A percentile compares a stretch with the other conserved stretches of the same genome.
Evolutionary conservation across 2,888 invertebrate species (phyloP).

Genomic region (Drosophila histrio): DNA sequence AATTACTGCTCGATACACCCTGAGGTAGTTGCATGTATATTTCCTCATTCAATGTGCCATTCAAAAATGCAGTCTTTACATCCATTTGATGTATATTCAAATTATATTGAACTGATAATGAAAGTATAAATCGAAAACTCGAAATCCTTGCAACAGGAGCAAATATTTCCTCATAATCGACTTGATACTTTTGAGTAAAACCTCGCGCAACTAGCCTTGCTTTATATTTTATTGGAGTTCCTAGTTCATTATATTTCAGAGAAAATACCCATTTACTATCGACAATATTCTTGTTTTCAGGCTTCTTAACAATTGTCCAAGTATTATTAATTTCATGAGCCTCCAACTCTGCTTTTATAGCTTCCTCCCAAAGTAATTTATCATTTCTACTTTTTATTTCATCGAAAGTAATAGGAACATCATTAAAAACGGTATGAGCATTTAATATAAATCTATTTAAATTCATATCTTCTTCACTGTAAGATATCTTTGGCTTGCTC

Average conservation of each 20-base stretch:
- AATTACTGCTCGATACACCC: not conserved
- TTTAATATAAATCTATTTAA: conserved; percentile 9
- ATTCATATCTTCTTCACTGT: conserved; percentile 1
- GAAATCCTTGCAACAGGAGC: not conserved
- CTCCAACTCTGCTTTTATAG: conserved; percentile 7
- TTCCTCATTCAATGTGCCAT: not conserved
- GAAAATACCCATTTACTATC: not conserved
- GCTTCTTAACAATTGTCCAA: not conserved
- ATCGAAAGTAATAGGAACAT: conserved; percentile 12
- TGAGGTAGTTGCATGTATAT: not conserved
- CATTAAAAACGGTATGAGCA: conserved; percentile 11
- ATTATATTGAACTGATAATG: not conserved
- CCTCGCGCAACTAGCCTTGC: too few relatives aligned
- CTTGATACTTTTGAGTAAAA: not conserved
- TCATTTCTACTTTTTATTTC: conserved; percentile 2
- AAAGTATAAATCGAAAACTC: not conserved
- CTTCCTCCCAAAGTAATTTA: conserved; percentile 4
- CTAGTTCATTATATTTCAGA: not conserved
- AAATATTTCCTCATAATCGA: not conserved
- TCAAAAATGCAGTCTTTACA: not conserved
- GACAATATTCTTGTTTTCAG: too few relatives aligned
- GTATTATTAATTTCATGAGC: not conserved
- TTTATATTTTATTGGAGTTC: too few relatives aligned
- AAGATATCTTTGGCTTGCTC: not conserved
- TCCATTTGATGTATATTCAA: not conserved